Evolutionary conservation across 92 coral and sea anemone genomes (phyloP).

Genomic region (Chrysogorgia sp.): DNA sequence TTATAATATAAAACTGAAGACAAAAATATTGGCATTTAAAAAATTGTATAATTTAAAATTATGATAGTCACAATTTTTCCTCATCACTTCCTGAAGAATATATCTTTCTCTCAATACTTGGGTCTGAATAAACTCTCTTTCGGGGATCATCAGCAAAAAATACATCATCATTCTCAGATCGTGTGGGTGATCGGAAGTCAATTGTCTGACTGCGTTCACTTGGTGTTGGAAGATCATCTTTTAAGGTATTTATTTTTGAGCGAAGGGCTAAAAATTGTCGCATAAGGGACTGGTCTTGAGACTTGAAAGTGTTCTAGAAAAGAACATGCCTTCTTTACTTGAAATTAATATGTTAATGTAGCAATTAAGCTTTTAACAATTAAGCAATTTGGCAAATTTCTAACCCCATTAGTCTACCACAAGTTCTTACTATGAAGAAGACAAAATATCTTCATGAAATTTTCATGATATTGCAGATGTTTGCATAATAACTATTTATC

Average conservation of each 20-base stretch:
- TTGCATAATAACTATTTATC: too few species aligned
- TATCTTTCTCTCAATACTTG: constrained; percentile 1
- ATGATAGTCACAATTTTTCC: constrained; percentile 12
- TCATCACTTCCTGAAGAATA: constrained; percentile 38
- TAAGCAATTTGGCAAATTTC: too few species aligned
- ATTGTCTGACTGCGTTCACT: constrained; percentile 13
- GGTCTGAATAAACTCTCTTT: neutral
- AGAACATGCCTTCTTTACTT: neutral
- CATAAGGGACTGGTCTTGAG: constrained; percentile 82
- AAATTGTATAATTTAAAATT: neutral
- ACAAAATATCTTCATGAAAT: too few species aligned
- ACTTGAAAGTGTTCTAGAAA: constrained; percentile 62
- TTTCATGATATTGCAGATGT: too few species aligned
- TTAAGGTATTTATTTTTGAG: constrained; percentile 63
- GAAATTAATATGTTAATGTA: neutral
- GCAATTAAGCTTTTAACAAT: neutral
- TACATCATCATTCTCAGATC: constrained; percentile 21
- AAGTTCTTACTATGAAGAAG: too few species aligned
- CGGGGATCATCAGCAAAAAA: constrained; percentile 25
- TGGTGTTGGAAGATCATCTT: constrained; percentile 45
- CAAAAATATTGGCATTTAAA: too few species aligned
- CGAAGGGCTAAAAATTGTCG: constrained; percentile 72
- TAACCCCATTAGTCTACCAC: too few species aligned
- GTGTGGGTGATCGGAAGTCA: constrained; percentile 5
- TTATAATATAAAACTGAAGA: too few species aligned